Evolutionary conservation across 2,888 invertebrate species (phyloP), one percentile per base, ranked within the genome.

Genomic region (Odiellus spinosus): DNA sequence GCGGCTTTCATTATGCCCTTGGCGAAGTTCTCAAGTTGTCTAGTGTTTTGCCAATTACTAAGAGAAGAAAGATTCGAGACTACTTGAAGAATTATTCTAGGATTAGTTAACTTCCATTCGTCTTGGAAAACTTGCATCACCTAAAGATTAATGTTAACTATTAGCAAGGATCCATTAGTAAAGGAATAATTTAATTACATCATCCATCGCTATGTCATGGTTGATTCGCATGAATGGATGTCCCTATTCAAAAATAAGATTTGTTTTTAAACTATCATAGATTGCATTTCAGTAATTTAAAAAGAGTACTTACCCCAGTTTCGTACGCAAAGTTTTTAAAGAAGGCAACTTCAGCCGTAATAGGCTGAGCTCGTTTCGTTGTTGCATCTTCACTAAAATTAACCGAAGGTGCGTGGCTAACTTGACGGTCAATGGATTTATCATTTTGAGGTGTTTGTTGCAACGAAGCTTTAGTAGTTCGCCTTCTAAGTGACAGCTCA

Each of bases 1-100:
- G 63, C 63, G 18, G 64, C 64, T 47, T 53, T 54, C 15, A 56
- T 55, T 14, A 56, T 42, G 11, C 56, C 56, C 15, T 51, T 42
- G 41, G 55, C 53, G n/a, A 56, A 49, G 40, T 55, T 49, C 10
- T 47, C 48, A 42, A 55, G 42, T 26, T 56, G 56, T 14, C 55
- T 42, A 44, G 51, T 55, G 32, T 50, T 49, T 18, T 46, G 48
- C 55, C 55, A 55, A 17, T 45, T 41, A n/a, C 44, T 40, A 3
- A 47, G 26, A 32, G 47, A 51, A 11, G 47, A 43, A 21, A 56
- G 44, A 41, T 55, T 57, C 11, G 52, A 53, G 15, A 57, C 53
- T 15, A 57, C 53, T 34, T 54, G 52, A 39, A 56, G 45, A 40
- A 55, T 56, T 40, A 57, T 56, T 6, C 53, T 45, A 14, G 57